phyloP scores from a whole-genome alignment of 2,888 invertebrate genomes.

The Terebella lapidaria region DNA sequence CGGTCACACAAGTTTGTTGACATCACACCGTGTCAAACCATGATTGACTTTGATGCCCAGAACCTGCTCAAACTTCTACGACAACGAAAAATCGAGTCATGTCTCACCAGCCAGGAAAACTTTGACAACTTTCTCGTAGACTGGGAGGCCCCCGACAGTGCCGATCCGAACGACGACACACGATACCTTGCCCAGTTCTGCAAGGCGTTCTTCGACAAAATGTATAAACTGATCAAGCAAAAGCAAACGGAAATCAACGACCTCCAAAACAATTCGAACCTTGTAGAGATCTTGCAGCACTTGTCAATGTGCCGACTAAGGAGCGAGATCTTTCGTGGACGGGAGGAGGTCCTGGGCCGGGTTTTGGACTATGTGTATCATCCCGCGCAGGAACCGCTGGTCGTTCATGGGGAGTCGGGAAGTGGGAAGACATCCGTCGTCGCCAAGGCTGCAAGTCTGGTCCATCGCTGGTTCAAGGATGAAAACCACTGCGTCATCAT shows the following conservation, averaged over 20 bases:
- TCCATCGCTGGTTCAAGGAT: slow-evolving; percentile 20
- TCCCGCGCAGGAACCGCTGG: slow-evolving; percentile 17
- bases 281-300: slow-evolving; percentile 29
- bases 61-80: slow-evolving; percentile 15
- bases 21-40: slow-evolving; percentile 9
- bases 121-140: slow-evolving; percentile 13
- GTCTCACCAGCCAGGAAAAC: slow-evolving; percentile 7
- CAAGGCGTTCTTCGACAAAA: slow-evolving; percentile 13
- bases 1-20: slow-evolving; percentile 15
- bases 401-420: slow-evolving; percentile 27
- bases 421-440: slow-evolving; percentile 32
- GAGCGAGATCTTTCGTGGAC: slow-evolving; percentile 24
- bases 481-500: slow-evolving; percentile 10
- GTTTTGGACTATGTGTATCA: slow-evolving; percentile 14
- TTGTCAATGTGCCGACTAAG: slow-evolving; percentile 18
- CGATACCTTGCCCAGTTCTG: slow-evolving; percentile 15
- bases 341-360: slow-evolving; percentile 16
- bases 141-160: slow-evolving; percentile 9
- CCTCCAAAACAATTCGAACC: slow-evolving; percentile 8
- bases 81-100: slow-evolving; percentile 6
- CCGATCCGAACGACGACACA: slow-evolving; percentile 10
- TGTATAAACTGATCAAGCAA: slow-evolving; percentile 10
- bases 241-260: slow-evolving; percentile 2
- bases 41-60: slow-evolving; percentile 20
- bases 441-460: slow-evolving; percentile 26